Evolutionary conservation across 2,797 vertebrate species (phyloP).

Genomic region (Furcifer pardalis): DNA sequence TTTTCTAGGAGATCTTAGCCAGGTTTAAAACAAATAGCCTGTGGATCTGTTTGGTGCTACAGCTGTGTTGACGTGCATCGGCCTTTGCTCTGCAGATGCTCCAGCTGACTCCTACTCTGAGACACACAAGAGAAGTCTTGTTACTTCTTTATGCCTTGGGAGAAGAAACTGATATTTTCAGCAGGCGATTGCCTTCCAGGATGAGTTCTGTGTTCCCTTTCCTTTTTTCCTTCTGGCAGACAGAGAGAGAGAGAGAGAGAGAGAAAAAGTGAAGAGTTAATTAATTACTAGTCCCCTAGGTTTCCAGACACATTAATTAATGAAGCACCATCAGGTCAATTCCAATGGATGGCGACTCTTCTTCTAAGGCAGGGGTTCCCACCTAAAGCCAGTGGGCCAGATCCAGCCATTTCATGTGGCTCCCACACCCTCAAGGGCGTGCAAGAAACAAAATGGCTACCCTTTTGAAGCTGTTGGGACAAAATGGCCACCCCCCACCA

Average conservation of each 20-base stretch:
- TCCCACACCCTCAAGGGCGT: too few relatives aligned
- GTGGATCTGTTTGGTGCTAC: neutral
- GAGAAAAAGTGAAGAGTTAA: too few relatives aligned
- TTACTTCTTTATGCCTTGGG: neutral
- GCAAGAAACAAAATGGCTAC: too few relatives aligned
- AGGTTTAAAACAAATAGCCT: neutral
- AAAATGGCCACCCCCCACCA: too few relatives aligned
- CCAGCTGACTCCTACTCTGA: neutral
- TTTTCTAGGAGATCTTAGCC: neutral
- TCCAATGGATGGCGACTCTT: too few relatives aligned
- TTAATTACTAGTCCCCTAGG: too few relatives aligned
- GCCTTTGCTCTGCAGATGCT: neutral
- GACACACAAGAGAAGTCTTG: neutral
- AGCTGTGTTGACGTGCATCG: neutral
- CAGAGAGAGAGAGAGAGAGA: neutral
- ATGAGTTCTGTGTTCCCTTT: neutral
- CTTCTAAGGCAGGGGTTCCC: too few relatives aligned
- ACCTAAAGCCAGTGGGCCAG: too few relatives aligned
- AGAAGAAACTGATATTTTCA: neutral
- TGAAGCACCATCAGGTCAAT: too few relatives aligned
- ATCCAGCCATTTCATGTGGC: too few relatives aligned
- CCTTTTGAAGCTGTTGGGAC: too few relatives aligned
- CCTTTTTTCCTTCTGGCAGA: neutral
- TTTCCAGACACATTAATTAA: too few relatives aligned
- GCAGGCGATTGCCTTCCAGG: neutral